These are phyloP conservation scores for Vollenhovia emeryi DNA, from an alignment of 1,140 invertebrate species.

Conservation along the genomic window DNA sequence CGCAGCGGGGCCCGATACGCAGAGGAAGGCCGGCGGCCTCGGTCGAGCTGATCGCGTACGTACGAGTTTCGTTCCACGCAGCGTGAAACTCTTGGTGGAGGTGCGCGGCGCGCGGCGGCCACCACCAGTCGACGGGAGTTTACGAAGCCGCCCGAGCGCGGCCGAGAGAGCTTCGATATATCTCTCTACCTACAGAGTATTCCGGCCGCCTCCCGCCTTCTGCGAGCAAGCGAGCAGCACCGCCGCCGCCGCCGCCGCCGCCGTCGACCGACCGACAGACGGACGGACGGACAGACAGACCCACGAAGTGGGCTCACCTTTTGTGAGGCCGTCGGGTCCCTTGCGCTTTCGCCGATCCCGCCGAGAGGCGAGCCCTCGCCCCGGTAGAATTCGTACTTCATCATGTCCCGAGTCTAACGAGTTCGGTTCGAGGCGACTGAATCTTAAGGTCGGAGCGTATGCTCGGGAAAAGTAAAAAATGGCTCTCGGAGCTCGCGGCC, in stretches of 20 bases:
- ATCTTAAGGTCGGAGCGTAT: not conserved
- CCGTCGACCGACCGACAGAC: slow-evolving; percentile 20
- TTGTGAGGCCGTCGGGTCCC: slow-evolving; percentile 57
- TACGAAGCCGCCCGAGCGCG: slow-evolving; percentile 71
- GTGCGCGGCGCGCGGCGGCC: slow-evolving; percentile 75
- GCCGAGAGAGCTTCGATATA: slow-evolving; percentile 59
- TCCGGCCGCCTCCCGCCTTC: slow-evolving; percentile 67
- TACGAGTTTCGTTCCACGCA: slow-evolving; percentile 83
- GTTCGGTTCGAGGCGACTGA: not conserved
- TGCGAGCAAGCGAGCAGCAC: slow-evolving; percentile 46
- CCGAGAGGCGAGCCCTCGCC: not conserved
- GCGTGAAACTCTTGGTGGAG: slow-evolving; percentile 80
- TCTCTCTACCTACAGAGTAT: slow-evolving; percentile 56
- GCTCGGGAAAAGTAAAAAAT: not conserved
- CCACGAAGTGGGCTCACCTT: slow-evolving; percentile 70
- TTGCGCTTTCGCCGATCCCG: slow-evolving; percentile 46
- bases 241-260: slow-evolving; percentile 18
- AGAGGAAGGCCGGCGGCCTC: slow-evolving; percentile 79
- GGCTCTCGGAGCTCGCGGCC: not conserved
- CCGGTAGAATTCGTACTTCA: not conserved
- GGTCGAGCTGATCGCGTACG: slow-evolving; percentile 83
- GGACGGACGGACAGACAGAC: slow-evolving; percentile 45
- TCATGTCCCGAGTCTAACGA: not conserved
- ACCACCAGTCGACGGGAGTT: slow-evolving; percentile 74
- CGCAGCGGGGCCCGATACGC: slow-evolving; percentile 74